These are phyloP conservation scores for Eclectus roratus DNA, from an alignment of 2,113 vertebrate species.

Conservation along the genomic window DNA sequence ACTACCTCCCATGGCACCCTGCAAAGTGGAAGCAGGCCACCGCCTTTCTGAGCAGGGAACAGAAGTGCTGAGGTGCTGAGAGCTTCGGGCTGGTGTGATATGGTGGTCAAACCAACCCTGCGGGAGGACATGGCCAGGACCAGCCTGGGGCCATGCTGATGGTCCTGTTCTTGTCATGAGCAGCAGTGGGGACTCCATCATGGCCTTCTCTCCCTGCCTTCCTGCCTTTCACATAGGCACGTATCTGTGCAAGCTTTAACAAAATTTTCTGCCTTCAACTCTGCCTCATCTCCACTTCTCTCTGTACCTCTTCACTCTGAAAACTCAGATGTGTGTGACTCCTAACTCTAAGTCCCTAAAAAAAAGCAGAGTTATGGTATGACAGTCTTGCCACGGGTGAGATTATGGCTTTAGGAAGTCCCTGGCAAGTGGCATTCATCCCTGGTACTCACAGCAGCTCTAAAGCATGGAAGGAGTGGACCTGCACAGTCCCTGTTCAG, in stretches of 20 bases:
- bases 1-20: no score
- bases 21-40: not conserved
- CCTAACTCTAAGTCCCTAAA: not conserved
- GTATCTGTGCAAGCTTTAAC: not conserved
- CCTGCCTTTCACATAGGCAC: not conserved
- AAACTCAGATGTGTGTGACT: not conserved
- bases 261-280: not conserved
- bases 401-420: not conserved
- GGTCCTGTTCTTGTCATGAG: not conserved
- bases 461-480: not conserved
- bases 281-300: not conserved
- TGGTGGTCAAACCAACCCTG: not conserved
- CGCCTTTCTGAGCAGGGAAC: not conserved
- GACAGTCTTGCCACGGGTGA: not conserved
- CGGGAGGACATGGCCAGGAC: not conserved
- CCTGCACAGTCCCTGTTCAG: not conserved
- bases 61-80: not conserved
- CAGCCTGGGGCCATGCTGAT: rapidly evolving
- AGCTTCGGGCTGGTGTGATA: not conserved
- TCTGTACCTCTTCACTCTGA: not conserved
- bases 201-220: not conserved
- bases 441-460: not conserved
- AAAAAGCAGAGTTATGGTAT: not conserved
- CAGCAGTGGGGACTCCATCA: not conserved
- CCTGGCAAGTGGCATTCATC: not conserved